phyloP scores from a whole-genome alignment of 2,113 vertebrate species.

The Meriones unguiculatus region DNA sequence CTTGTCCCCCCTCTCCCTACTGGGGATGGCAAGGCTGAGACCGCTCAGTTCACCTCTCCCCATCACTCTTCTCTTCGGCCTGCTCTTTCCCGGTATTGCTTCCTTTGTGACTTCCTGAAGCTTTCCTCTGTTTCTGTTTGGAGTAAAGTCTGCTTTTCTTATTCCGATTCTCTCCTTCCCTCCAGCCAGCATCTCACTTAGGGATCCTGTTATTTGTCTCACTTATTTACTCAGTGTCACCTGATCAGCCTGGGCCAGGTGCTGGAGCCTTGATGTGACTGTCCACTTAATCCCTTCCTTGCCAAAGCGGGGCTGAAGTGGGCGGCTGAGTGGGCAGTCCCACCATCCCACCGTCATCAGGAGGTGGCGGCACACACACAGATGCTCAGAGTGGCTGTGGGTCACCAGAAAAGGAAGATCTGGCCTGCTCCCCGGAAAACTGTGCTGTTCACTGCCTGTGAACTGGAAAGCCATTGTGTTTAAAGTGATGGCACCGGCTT shows the following conservation, averaged over 20 bases:
- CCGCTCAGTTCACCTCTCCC: background rate
- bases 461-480: background rate
- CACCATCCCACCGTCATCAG: background rate
- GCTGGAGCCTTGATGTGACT: background rate
- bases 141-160: background rate
- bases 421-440: background rate
- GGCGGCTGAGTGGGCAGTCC: background rate
- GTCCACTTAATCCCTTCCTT: fast-evolving
- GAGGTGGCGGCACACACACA: slow-evolving; percentile 16
- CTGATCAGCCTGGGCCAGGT: background rate
- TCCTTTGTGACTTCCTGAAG: background rate
- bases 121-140: background rate
- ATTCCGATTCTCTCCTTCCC: background rate
- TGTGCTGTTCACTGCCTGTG: background rate
- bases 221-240: background rate
- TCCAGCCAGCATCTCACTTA: background rate
- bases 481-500: background rate
- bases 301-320: background rate
- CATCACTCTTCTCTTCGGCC: background rate
- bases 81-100: background rate
- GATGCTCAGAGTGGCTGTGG: fast-evolving
- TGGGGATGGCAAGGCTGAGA: background rate
- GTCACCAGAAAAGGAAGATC: background rate
- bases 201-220: background rate
- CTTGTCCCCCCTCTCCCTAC: background rate